Evolutionary conservation across 2,113 vertebrate genomes (phyloP).

Genomic region (Gymnocephalus cernua): DNA sequence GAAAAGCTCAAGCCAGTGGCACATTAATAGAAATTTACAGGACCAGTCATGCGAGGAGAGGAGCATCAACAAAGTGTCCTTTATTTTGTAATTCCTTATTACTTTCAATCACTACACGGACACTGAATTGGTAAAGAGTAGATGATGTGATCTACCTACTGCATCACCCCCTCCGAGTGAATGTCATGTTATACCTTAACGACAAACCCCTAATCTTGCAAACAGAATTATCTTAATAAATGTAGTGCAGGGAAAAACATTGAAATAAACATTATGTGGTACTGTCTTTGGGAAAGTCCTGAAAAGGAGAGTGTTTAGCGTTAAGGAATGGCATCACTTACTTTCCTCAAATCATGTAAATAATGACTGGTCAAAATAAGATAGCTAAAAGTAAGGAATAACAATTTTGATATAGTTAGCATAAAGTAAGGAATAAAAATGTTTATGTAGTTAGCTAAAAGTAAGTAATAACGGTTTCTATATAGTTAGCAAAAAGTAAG

Average conservation of each 20-base stretch:
- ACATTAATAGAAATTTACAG: constrained; percentile 83
- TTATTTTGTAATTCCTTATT: constrained; percentile 80
- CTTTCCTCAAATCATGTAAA: background rate
- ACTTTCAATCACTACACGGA: constrained; percentile 63
- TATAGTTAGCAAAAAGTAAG: too few species aligned
- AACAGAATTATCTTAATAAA: constrained; percentile 6
- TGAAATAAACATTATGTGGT: too few species aligned
- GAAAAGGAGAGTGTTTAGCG: background rate
- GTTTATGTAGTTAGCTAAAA: too few species aligned
- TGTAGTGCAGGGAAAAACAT: background rate
- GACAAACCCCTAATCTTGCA: constrained; percentile 14
- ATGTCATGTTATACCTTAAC: constrained; percentile 26
- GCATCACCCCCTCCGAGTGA: constrained; percentile 30
- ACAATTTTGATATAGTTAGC: too few species aligned
- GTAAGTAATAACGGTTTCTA: too few species aligned
- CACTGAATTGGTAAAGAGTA: constrained; percentile 58
- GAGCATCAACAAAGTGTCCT: constrained; percentile 67
- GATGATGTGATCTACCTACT: constrained; percentile 59
- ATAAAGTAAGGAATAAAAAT: too few species aligned
- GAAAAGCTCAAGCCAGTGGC: constrained; percentile 75
- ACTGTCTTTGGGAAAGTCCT: too few species aligned
- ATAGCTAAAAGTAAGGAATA: too few species aligned
- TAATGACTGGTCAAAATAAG: too few species aligned
- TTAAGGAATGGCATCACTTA: background rate
- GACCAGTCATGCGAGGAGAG: constrained; percentile 69